These are phyloP conservation scores for Eupithecia inturbata DNA, from an alignment of 2,888 invertebrate species.

Conservation along the genomic window DNA sequence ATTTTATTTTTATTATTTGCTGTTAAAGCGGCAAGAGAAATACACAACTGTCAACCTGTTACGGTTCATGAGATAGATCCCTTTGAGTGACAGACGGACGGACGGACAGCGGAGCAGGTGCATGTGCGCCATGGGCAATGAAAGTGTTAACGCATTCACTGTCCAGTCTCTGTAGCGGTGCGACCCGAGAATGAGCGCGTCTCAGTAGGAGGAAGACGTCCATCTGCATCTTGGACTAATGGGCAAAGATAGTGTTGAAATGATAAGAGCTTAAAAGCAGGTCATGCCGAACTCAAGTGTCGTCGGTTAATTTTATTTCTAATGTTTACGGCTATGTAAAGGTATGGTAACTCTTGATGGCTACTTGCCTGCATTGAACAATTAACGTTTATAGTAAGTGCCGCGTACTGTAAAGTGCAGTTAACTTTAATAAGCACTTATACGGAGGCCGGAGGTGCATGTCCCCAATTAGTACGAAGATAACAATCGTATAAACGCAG, in stretches of 20 bases:
- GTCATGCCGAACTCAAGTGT: too few relatives aligned
- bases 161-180: background rate
- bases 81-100: too few relatives aligned
- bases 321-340: too few relatives aligned
- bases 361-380: background rate
- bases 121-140: background rate
- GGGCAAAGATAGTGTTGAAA: background rate
- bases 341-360: background rate
- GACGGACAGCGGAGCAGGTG: too few relatives aligned
- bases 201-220: background rate
- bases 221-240: background rate
- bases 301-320: too few relatives aligned
- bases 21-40: too few relatives aligned
- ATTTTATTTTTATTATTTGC: too few relatives aligned
- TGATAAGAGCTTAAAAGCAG: too few relatives aligned
- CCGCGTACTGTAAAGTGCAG: slow-evolving; percentile 8
- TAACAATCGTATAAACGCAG: slow-evolving; percentile 19
- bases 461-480: slow-evolving; percentile 22
- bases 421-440: slow-evolving; percentile 15
- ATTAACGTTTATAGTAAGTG: too few relatives aligned
- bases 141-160: background rate
- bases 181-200: background rate
- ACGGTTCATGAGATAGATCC: too few relatives aligned
- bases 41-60: too few relatives aligned
- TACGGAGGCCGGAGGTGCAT: slow-evolving; percentile 19